A percentile compares a stretch with the other conserved stretches of the same genome.
Conservation (phyloP, 1,140 invertebrate genomes). For the Dinothrombium tinctorium region DNA sequence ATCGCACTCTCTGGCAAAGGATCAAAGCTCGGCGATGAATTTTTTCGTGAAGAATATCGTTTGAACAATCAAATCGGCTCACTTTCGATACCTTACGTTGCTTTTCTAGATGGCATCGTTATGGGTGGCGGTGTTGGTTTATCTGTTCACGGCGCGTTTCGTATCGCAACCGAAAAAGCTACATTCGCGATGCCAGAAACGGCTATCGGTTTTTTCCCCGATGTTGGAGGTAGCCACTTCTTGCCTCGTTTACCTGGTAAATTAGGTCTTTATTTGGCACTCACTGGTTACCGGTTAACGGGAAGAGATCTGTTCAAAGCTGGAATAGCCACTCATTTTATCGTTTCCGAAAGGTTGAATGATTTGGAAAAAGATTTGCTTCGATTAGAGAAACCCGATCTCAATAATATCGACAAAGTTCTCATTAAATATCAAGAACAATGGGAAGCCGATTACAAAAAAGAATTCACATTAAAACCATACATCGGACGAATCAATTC, state of each 20-base stretch:
- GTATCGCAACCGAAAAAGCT: conserved; percentile 83
- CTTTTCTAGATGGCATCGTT: conserved; percentile 83
- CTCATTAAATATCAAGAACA: conserved; percentile 13
- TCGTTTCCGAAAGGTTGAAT: conserved; percentile 29
- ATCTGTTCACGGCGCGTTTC: conserved; percentile 71
- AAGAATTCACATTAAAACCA: conserved; percentile 41
- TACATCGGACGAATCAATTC: conserved; percentile 55
- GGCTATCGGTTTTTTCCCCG: conserved; percentile 69
- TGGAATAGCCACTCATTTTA: conserved; percentile 84
- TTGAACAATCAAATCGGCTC: conserved; percentile 71
- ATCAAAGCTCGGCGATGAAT: conserved; percentile 33
- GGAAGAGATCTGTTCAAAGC: conserved; percentile 65
- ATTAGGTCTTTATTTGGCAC: conserved; percentile 69
- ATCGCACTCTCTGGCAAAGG: conserved; percentile 40
- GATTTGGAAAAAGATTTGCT: conserved; percentile 41
- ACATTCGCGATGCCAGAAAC: conserved; percentile 99
- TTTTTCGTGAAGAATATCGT: conserved; percentile 76
- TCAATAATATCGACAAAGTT: conserved; percentile 9
- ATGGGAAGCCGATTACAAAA: conserved; percentile 19
- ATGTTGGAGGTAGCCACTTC: conserved; percentile 84
- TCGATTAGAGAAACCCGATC: conserved; percentile 24
- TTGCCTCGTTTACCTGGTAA: conserved; percentile 59
- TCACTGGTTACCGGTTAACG: conserved; percentile 62
- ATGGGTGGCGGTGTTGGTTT: conserved; percentile 98
- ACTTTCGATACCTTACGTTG: conserved; percentile 72